A percentile compares a stretch with the other conserved stretches of the same genome.
phyloP scores from a whole-genome alignment of 2,888 invertebrate species.

The Sinodicranocentrus sp. region DNA sequence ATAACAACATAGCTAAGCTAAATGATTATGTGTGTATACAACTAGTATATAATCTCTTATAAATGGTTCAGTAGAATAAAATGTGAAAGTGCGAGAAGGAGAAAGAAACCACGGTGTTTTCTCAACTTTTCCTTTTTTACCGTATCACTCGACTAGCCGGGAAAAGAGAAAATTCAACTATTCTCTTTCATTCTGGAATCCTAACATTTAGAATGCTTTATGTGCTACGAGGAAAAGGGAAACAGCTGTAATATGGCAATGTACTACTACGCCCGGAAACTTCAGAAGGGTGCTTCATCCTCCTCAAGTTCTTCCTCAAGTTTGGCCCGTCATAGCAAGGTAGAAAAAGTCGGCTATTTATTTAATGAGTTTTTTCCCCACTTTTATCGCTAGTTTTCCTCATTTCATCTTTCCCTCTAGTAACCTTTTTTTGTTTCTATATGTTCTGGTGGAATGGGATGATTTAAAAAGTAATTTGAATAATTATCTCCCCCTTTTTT shows the following conservation, averaged over 20 bases:
- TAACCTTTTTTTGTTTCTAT: too few relatives aligned
- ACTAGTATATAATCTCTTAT: too few relatives aligned
- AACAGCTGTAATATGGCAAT: conserved; percentile 71
- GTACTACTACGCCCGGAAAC: conserved; percentile 77
- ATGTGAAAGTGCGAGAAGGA: background rate
- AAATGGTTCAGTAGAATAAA: too few relatives aligned
- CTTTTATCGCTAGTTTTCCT: too few relatives aligned
- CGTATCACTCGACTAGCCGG: background rate
- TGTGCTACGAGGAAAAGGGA: background rate
- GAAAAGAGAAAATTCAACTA: background rate
- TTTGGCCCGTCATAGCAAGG: conserved; percentile 43
- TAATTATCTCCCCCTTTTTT: background rate
- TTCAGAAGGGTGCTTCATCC: conserved; percentile 73
- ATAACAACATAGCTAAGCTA: too few relatives aligned
- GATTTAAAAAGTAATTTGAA: background rate
- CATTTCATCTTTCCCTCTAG: too few relatives aligned
- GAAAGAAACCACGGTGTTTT: background rate
- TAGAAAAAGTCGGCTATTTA: background rate
- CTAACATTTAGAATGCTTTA: background rate
- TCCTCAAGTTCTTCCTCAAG: conserved; percentile 53
- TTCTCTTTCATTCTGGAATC: background rate
- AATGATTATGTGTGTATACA: too few relatives aligned
- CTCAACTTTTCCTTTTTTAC: background rate
- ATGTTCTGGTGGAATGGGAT: background rate
- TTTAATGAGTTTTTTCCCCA: too few relatives aligned